These are phyloP conservation scores for Morone chrysops DNA, from an alignment of 2,113 vertebrate genomes.

Conservation along the genomic window DNA sequence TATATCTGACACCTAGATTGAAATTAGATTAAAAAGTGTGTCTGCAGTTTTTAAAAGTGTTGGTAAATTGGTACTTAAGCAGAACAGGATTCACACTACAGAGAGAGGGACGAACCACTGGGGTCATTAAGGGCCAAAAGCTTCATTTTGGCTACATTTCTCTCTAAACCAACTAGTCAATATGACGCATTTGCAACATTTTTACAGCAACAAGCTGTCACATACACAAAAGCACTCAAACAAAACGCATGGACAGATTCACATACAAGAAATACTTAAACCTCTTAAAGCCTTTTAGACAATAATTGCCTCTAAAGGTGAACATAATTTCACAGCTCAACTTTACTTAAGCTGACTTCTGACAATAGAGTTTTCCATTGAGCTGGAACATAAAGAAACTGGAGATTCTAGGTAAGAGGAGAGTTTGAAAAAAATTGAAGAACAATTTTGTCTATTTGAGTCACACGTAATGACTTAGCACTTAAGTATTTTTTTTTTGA, in stretches of 20 bases:
- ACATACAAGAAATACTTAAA: slow-evolving; percentile 7
- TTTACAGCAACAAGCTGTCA: not conserved
- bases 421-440: not conserved
- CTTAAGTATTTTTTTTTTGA: not conserved
- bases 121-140: not conserved
- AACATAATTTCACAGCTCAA: not conserved
- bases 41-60: not conserved
- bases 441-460: not conserved
- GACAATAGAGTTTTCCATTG: not conserved
- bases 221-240: slow-evolving; percentile 13
- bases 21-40: not conserved
- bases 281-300: slow-evolving; percentile 10
- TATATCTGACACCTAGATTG: not conserved
- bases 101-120: not conserved
- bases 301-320: slow-evolving; percentile 10
- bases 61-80: not conserved
- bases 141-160: not conserved
- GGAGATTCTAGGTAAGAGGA: not conserved
- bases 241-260: not conserved
- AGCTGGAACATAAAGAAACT: not conserved
- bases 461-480: not conserved
- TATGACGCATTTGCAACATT: not conserved
- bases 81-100: not conserved
- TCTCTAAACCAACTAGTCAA: not conserved
- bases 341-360: slow-evolving; percentile 10